A percentile compares a stretch with the other conserved stretches of the same genome.
Conservation (phyloP, 2,797 vertebrate species). For the Dipus sagitta region DNA sequence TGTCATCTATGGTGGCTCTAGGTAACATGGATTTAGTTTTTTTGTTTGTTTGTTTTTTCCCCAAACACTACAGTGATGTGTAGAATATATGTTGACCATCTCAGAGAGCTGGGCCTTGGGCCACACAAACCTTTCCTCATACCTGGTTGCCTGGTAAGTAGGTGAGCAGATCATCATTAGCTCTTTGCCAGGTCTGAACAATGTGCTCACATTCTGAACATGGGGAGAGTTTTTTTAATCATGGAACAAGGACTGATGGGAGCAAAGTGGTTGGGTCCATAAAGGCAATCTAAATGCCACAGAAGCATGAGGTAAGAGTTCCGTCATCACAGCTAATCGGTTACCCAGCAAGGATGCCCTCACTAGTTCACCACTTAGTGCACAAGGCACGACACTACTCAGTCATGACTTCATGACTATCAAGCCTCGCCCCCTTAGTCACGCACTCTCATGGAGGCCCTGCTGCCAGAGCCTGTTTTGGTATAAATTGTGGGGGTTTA, state of each 20-base stretch:
- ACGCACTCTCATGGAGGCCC: accelerated
- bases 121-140: background rate
- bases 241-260: accelerated
- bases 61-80: background rate
- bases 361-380: background rate
- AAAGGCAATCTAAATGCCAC: background rate
- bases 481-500: accelerated
- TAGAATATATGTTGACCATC: background rate
- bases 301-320: background rate
- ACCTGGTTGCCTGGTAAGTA: too few species aligned
- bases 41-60: background rate
- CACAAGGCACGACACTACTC: accelerated
- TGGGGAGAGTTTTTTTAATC: background rate
- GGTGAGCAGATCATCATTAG: background rate
- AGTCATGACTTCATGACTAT: too few species aligned
- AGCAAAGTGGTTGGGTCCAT: background rate
- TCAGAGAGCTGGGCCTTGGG: background rate
- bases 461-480: background rate
- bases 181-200: background rate
- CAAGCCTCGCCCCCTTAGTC: background rate
- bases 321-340: too few species aligned
- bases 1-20: background rate
- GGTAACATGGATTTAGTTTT: background rate
- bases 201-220: background rate
- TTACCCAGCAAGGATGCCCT: accelerated